phyloP scores from a whole-genome alignment of 2,113 vertebrate genomes.

The Puntigrus tetrazona region DNA sequence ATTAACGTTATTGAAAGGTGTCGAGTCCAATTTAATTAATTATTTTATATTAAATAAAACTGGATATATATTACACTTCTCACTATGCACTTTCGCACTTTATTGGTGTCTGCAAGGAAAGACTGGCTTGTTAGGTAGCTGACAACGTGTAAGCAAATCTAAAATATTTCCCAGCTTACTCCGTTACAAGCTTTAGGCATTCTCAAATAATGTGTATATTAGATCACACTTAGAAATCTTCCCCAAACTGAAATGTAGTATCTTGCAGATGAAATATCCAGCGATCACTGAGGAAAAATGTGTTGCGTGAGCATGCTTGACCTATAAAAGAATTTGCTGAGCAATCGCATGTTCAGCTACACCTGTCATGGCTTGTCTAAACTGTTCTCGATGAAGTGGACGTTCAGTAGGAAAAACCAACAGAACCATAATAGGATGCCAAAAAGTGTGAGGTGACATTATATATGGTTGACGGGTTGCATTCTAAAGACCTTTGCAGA shows the following conservation, averaged over 20 bases:
- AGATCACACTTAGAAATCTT: background rate
- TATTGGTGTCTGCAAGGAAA: background rate
- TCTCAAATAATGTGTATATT: background rate
- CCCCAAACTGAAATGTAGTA: background rate
- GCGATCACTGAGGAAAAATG: background rate
- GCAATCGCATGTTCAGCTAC: background rate
- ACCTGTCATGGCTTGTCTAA: slow-evolving; percentile 28
- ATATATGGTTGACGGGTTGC: background rate
- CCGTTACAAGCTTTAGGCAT: background rate
- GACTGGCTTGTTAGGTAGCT: background rate
- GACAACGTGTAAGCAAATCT: background rate
- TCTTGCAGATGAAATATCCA: background rate
- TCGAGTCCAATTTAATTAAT: background rate
- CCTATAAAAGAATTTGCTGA: slow-evolving; percentile 5
- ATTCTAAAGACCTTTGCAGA: background rate
- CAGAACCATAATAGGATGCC: background rate
- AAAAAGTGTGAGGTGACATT: background rate
- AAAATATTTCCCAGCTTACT: background rate
- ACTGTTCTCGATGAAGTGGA: background rate
- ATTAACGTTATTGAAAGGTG: too few relatives aligned
- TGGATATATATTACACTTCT: background rate
- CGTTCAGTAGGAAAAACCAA: background rate
- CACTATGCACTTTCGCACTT: background rate
- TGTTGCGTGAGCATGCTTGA: slow-evolving; percentile 7
- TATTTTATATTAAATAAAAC: background rate